Conservation (phyloP, 2,113 vertebrate species). For the Periophthalmus modestus region DNA sequence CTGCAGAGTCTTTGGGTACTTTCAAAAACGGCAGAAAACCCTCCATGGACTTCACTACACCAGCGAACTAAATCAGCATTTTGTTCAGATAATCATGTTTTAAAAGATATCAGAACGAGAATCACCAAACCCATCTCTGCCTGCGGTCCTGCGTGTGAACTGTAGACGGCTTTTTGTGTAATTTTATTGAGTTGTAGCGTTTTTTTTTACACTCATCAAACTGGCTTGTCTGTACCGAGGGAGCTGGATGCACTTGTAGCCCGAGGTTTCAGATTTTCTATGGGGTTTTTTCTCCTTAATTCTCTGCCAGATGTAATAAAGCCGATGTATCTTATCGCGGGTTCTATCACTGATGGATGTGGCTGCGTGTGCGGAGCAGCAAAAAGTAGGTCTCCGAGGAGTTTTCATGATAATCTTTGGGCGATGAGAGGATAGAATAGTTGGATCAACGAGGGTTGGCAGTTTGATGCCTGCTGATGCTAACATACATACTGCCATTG, state of each 20-base stretch:
- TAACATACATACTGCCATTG: no score
- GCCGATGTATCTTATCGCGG: slow-evolving; percentile 67
- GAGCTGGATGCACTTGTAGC: slow-evolving; percentile 78
- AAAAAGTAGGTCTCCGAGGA: not conserved
- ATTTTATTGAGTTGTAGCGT: slow-evolving; percentile 89
- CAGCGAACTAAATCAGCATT: slow-evolving; percentile 69
- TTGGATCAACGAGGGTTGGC: not conserved
- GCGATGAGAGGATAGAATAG: not conserved
- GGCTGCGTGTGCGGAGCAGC: slow-evolving; percentile 42
- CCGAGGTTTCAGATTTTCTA: slow-evolving; percentile 83
- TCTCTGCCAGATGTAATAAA: slow-evolving; percentile 85
- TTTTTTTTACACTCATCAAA: slow-evolving; percentile 69
- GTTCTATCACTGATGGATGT: slow-evolving; percentile 80
- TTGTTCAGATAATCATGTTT: slow-evolving; percentile 87
- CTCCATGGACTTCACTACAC: not conserved
- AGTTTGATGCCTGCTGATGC: no score
- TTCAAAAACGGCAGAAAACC: not conserved
- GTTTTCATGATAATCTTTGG: not conserved
- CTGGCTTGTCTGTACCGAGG: slow-evolving; percentile 69
- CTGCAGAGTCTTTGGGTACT: not conserved
- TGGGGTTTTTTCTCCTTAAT: slow-evolving; percentile 77
- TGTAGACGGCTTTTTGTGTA: slow-evolving; percentile 64
- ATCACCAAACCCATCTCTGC: slow-evolving; percentile 82
- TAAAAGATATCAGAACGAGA: slow-evolving; percentile 87
- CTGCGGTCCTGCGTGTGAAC: slow-evolving; percentile 84